Conservation (phyloP, 1,140 invertebrate genomes). For the Drosophila bocqueti region DNA sequence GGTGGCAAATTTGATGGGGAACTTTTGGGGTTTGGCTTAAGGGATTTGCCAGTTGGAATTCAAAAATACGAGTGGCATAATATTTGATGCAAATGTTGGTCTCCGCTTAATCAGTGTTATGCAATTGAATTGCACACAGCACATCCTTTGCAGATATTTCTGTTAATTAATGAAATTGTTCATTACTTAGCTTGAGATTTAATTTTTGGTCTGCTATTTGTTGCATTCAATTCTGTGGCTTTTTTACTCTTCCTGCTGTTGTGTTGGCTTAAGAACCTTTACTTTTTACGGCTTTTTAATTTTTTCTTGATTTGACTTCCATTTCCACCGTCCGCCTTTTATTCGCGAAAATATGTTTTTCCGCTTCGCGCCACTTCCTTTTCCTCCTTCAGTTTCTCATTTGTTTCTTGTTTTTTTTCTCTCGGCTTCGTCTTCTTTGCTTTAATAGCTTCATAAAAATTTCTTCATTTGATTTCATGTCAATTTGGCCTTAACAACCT, state of each 20-base stretch:
- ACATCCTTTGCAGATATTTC: background rate
- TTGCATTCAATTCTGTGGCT: background rate
- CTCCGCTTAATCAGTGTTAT: slow-evolving; percentile 18
- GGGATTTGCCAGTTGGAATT: slow-evolving; percentile 32
- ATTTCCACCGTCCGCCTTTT: slow-evolving; percentile 16
- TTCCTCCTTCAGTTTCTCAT: slow-evolving; percentile 26
- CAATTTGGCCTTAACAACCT: slow-evolving; percentile 50
- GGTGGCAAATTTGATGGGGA: slow-evolving; percentile 28
- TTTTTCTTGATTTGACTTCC: slow-evolving; percentile 53
- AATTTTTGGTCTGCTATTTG: background rate
- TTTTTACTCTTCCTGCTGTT: background rate
- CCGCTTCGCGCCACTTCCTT: background rate
- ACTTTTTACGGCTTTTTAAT: slow-evolving; percentile 47
- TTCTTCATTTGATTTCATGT: slow-evolving; percentile 71
- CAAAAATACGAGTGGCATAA: slow-evolving; percentile 3
- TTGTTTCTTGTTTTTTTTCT: slow-evolving; percentile 20
- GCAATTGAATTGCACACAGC: slow-evolving; percentile 4
- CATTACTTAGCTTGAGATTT: background rate
- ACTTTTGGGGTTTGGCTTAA: slow-evolving; percentile 23
- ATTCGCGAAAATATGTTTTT: slow-evolving; percentile 37
- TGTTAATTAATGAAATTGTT: background rate
- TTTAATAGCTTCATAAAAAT: slow-evolving; percentile 70
- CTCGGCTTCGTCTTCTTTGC: slow-evolving; percentile 21
- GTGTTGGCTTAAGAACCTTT: slow-evolving; percentile 8
- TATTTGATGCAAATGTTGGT: slow-evolving; percentile 9